These are phyloP conservation scores for Oscarella lobularis DNA, from an alignment of 37 sponge, comb jelly and placozoan genomes.

Conservation along the genomic window DNA sequence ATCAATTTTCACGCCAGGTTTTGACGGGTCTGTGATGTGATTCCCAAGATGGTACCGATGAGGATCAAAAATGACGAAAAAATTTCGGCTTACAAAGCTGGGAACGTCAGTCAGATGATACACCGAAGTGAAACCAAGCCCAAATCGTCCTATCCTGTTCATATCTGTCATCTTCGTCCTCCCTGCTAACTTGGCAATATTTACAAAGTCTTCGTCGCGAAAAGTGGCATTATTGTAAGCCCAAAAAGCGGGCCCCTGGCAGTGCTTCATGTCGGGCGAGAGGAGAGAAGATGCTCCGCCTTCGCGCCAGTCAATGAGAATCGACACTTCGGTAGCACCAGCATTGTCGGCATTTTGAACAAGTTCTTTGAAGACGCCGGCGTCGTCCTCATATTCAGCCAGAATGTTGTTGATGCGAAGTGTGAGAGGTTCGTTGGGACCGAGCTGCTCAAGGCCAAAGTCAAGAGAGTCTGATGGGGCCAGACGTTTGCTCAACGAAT, in stretches of 20 bases:
- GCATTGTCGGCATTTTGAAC: conserved; percentile 89
- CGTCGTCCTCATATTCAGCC: conserved; percentile 39
- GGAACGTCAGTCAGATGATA: conserved; percentile 74
- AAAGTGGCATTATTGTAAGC: conserved; percentile 57
- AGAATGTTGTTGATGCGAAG: conserved; percentile 36
- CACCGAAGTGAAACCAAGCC: conserved; percentile 61
- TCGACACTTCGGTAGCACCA: conserved; percentile 47
- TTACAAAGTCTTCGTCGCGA: conserved; percentile 48
- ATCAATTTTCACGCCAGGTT: conserved; percentile 57
- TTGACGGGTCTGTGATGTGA: conserved; percentile 10
- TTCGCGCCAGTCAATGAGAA: conserved; percentile 58
- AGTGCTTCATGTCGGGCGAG: conserved; percentile 33
- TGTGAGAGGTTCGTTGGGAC: conserved; percentile 51
- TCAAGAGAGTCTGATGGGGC: conserved; percentile 29
- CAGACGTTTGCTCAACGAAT: conserved; percentile 17
- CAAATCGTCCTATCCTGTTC: conserved; percentile 69
- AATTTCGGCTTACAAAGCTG: conserved; percentile 53
- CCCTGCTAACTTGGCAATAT: conserved; percentile 56
- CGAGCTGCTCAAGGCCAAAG: conserved; percentile 35
- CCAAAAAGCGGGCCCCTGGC: conserved; percentile 76
- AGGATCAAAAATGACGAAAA: conserved; percentile 68
- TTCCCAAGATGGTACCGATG: conserved; percentile 52
- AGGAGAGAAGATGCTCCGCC: conserved; percentile 18
- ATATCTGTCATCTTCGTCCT: conserved; percentile 50
- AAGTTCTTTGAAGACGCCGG: conserved; percentile 70